A percentile compares a stretch with the other conserved stretches of the same genome.
Evolutionary conservation across 2,797 vertebrate species (phyloP).

Genomic region (Selene dorsalis): DNA sequence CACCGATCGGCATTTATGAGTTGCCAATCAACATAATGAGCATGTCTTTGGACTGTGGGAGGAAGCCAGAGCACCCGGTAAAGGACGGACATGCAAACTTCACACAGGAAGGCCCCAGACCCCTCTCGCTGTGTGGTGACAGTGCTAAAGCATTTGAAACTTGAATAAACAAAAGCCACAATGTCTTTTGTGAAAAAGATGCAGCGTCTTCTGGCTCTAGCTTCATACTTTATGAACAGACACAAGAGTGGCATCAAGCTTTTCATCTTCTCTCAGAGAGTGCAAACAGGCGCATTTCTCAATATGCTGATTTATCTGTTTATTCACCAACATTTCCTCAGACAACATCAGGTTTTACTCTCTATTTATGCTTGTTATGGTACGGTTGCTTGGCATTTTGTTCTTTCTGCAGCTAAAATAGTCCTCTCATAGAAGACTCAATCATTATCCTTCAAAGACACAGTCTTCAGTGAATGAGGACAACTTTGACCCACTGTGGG

Average conservation of each 20-base stretch:
- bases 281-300: not conserved
- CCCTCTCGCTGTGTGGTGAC: too few species aligned
- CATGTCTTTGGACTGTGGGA: too few species aligned
- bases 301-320: not conserved
- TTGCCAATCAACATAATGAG: too few species aligned
- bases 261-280: not conserved
- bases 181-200: not conserved
- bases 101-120: too few species aligned
- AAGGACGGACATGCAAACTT: too few species aligned
- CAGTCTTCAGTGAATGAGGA: not conserved
- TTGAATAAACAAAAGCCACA: not conserved
- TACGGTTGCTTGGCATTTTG: not conserved
- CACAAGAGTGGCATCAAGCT: too few species aligned
- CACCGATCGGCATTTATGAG: too few species aligned
- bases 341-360: not conserved
- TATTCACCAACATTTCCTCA: not conserved
- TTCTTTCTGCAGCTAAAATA: not conserved
- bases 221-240: not conserved
- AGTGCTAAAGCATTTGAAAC: too few species aligned
- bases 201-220: not conserved
- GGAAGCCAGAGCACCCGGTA: too few species aligned
- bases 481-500: not conserved
- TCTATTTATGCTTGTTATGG: not conserved
- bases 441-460: not conserved
- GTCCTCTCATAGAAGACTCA: not conserved